phyloP scores from a whole-genome alignment of 2,888 invertebrate genomes.

The Crepidodera aurea region DNA sequence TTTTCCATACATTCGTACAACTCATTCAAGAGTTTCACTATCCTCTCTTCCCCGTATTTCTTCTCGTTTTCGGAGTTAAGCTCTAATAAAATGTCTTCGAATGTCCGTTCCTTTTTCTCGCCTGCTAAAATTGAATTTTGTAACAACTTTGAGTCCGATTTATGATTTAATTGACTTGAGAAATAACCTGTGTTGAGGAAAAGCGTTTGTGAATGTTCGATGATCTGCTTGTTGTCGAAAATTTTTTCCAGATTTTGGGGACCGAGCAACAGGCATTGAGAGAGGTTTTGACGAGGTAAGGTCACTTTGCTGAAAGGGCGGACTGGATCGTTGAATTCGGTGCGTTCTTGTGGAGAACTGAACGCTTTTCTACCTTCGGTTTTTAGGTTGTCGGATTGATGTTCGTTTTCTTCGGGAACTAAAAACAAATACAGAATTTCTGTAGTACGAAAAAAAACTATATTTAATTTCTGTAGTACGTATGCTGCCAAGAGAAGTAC shows the following conservation, averaged over 20 bases:
- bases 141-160: constrained; percentile 11
- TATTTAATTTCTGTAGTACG: too few relatives aligned
- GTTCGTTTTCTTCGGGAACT: constrained; percentile 64
- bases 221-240: constrained; percentile 60
- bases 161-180: constrained; percentile 43
- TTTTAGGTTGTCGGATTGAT: constrained; percentile 31
- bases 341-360: constrained; percentile 61
- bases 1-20: constrained; percentile 60
- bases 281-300: constrained; percentile 54
- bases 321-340: constrained; percentile 49
- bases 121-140: constrained; percentile 48
- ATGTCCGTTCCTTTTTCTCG: constrained; percentile 46
- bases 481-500: too few relatives aligned
- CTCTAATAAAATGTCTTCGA: constrained; percentile 51
- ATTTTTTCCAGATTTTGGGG: constrained; percentile 61
- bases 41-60: constrained; percentile 50
- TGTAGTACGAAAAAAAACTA: too few relatives aligned
- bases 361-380: constrained; percentile 56
- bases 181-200: constrained; percentile 58
- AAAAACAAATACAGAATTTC: constrained; percentile 43
- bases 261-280: constrained; percentile 58
- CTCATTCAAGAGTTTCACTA: constrained; percentile 54
- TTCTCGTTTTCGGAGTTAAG: constrained; percentile 45
- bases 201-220: constrained; percentile 59
- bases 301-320: constrained; percentile 56